These are phyloP conservation scores for Paramormyrops kingsleyae DNA, from an alignment of 2,113 vertebrate species.

Conservation along the genomic window DNA sequence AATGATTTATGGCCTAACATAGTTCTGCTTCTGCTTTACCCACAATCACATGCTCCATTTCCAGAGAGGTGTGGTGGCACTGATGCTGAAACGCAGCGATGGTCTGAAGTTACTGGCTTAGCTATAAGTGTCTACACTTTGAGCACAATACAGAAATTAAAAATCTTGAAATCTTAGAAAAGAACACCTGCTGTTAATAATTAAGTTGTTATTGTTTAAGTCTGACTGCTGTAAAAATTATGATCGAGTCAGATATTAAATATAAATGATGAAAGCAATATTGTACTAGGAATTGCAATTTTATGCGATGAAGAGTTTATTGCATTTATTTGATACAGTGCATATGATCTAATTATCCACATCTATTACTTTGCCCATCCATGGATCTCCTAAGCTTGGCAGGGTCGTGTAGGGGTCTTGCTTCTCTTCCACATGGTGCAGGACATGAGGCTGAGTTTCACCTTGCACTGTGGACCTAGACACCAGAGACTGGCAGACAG, in stretches of 20 bases:
- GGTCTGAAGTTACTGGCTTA: not conserved
- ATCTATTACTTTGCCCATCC: not conserved
- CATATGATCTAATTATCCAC: not conserved
- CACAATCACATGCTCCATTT: too few relatives aligned
- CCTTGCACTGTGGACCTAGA: not conserved
- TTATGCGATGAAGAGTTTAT: not conserved
- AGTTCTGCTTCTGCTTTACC: not conserved
- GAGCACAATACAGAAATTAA: not conserved
- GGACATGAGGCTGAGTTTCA: not conserved
- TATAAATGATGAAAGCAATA: not conserved
- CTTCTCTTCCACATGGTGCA: not conserved
- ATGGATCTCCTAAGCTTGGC: not conserved
- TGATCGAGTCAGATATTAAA: not conserved
- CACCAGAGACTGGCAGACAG: not conserved
- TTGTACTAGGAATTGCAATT: not conserved
- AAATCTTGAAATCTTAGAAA: not conserved
- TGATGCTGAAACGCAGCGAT: not conserved
- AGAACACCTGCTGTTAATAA: not conserved
- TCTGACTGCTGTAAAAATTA: not conserved
- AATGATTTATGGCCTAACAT: not conserved
- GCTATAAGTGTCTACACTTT: not conserved
- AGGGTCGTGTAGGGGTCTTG: not conserved
- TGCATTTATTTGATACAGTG: not conserved
- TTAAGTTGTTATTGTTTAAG: not conserved
- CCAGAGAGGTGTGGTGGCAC: not conserved